phyloP scores from a whole-genome alignment of 2,888 invertebrate genomes.

The Ichneumon xanthorius region DNA sequence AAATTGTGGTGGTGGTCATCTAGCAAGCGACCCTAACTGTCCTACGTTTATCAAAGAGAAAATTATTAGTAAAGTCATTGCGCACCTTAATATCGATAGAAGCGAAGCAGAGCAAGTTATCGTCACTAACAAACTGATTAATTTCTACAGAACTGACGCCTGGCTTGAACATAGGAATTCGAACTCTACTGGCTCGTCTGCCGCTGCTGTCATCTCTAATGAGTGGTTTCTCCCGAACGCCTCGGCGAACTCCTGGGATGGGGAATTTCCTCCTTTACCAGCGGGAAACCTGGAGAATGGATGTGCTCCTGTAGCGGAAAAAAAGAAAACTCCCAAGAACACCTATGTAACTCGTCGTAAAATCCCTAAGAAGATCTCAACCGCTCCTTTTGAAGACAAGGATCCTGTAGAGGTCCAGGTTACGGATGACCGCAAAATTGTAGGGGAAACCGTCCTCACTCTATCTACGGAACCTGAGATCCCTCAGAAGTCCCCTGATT shows the following conservation, averaged over 20 bases:
- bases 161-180: background rate
- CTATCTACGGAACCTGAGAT: background rate
- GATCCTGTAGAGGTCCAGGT: no score
- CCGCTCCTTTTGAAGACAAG: no score
- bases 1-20: background rate
- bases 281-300: background rate
- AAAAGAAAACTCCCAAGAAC: background rate
- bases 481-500: no score
- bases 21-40: background rate
- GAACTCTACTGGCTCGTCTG: background rate
- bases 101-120: background rate
- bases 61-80: background rate
- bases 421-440: no score
- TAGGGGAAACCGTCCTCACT: background rate
- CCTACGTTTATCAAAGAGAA: background rate
- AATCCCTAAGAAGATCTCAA: background rate
- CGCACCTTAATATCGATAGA: background rate
- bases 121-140: background rate
- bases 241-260: background rate
- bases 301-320: no score
- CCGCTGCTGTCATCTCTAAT: background rate
- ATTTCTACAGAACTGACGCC: background rate
- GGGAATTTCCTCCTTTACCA: background rate
- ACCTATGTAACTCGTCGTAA: background rate
- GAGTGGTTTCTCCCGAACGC: background rate